Evolutionary conservation across 2,113 vertebrate genomes (phyloP), one percentile per base, ranked within the genome.

Genomic region (Cyanoramphus novaezelandiae): DNA sequence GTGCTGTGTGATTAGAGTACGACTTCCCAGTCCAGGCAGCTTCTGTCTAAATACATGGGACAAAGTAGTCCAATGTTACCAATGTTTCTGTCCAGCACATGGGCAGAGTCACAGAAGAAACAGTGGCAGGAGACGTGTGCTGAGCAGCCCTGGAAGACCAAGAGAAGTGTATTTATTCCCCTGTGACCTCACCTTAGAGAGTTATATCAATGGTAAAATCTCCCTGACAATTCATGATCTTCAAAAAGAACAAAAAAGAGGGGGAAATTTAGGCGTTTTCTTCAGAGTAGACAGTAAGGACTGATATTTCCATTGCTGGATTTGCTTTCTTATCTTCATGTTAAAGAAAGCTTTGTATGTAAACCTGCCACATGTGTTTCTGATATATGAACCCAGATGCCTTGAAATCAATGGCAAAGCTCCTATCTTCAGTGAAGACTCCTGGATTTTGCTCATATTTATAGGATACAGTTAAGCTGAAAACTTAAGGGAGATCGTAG

Each of bases 311-410:
- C 55, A 75, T 68, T 88, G 65, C 43, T 88, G 27, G 19, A 75
- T 92, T 92, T 95, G 29, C 68, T 83, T 92, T 86, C 76, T 92
- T 72, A 53, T 69, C 52, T 86, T 81, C 44, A 12, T 75, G 57
- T 81, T 84, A 78, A 84, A 93, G 44, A 50, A 77, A 82, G 27
- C 13, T 70, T 83, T 83, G 8, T 74, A 49, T 17, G 6, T 74
- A 74, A 92, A 82, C 15, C 27, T 28, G 49, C 24, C 37, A 63
- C 35, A 84, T 20, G 2, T 91, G 24, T 41, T 76, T 49, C 31
- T 91, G 43, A 68, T 88, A 47, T 19, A 31, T 57, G 47, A 90
- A 78, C 52, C 3, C 50, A 77, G 39, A 55, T 92, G 75, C 68
- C 72, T 92, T 86, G 65, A 86, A 88, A 83, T 81, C 65, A 72